phyloP scores from a whole-genome alignment of 2,113 vertebrate genomes.

The Cathartes aura region DNA sequence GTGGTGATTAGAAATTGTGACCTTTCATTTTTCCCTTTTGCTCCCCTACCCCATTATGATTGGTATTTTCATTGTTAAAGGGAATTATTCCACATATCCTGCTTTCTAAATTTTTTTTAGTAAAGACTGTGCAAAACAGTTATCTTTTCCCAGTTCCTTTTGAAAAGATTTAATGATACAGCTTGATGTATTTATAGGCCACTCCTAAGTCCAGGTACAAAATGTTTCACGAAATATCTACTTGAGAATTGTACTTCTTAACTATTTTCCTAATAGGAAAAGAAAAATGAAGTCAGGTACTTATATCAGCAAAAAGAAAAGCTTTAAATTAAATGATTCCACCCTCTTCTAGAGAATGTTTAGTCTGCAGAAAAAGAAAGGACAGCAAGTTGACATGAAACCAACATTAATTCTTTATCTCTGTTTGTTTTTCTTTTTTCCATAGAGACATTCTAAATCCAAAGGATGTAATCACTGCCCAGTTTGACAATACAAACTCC shows the following conservation, averaged over 20 bases:
- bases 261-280: background rate
- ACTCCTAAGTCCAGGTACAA: background rate
- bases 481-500: constrained; percentile 84
- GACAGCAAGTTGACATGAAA: background rate
- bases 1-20: background rate
- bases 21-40: background rate
- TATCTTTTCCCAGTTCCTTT: background rate
- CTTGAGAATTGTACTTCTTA: background rate
- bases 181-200: background rate
- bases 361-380: background rate
- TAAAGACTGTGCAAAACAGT: background rate
- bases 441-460: constrained; percentile 87
- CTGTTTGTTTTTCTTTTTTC: background rate
- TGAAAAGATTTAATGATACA: background rate
- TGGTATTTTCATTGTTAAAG: background rate
- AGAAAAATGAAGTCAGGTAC: background rate
- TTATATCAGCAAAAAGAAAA: background rate
- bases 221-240: background rate
- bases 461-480: constrained; percentile 90
- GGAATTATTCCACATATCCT: background rate
- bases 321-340: background rate
- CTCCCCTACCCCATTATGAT: background rate
- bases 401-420: background rate
- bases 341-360: background rate
- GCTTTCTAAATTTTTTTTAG: background rate